phyloP scores from a whole-genome alignment of 2,888 invertebrate species.

The Caenorhabditis uteleia region DNA sequence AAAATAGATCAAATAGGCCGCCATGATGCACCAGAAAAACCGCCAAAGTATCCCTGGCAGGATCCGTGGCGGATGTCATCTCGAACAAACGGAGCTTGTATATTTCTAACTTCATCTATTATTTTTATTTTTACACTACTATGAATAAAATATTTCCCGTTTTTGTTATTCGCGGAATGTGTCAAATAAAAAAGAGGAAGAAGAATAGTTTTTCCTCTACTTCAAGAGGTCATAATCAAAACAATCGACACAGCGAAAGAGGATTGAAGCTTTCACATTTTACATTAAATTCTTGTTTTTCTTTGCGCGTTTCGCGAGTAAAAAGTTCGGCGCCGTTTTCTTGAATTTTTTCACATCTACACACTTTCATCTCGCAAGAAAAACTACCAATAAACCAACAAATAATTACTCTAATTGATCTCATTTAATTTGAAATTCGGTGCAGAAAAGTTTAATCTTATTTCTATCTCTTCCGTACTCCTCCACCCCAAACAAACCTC shows the following conservation, averaged over 20 bases:
- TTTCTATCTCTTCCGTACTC: too few species aligned
- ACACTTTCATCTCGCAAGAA: too few species aligned
- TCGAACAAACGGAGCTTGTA: not conserved
- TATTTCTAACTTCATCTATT: not conserved
- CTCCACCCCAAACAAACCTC: too few species aligned
- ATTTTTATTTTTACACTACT: not conserved
- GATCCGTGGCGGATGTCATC: slow-evolving; percentile 32
- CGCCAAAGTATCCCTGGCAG: slow-evolving; percentile 41
- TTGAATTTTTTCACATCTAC: too few species aligned
- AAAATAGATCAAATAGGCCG: slow-evolving; percentile 41
- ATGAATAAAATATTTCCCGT: not conserved
- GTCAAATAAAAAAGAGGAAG: not conserved
- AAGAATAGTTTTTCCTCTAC: not conserved
- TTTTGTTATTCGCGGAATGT: not conserved
- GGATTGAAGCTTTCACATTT: too few species aligned
- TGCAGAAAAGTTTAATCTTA: too few species aligned
- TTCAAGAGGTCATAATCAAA: slow-evolving; percentile 36
- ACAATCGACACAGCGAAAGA: slow-evolving; percentile 32
- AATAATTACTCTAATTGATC: too few species aligned
- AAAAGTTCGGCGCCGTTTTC: too few species aligned
- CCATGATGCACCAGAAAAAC: slow-evolving; percentile 12
- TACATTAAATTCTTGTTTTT: too few species aligned
- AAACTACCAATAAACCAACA: too few species aligned
- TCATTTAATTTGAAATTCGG: too few species aligned
- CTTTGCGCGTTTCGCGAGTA: too few species aligned